A percentile compares a stretch with the other conserved stretches of the same genome.
Conservation (phyloP, 2,888 invertebrate species). For the Rhyacophila evoluta region DNA sequence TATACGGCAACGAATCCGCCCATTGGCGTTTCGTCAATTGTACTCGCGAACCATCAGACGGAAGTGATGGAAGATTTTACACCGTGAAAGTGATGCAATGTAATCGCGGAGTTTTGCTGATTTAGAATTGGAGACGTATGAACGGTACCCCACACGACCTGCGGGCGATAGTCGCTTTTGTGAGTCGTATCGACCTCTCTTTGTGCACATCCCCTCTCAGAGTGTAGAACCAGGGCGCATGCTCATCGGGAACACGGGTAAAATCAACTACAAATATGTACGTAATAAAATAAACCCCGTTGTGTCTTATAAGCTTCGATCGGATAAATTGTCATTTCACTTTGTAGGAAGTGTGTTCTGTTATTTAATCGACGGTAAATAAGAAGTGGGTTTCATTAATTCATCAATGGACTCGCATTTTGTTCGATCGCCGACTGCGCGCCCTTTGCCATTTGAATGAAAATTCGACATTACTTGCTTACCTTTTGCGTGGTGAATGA, state of each 20-base stretch:
- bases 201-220: conserved; percentile 23
- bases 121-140: not conserved
- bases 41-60: not conserved
- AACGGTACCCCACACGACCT: conserved; percentile 33
- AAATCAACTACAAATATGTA: conserved; percentile 40
- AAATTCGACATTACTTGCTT: not conserved
- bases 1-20: not conserved
- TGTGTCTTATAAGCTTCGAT: conserved; percentile 38
- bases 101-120: conserved; percentile 34
- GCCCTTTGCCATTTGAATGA: not conserved
- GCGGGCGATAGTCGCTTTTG: conserved; percentile 39
- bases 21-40: not conserved
- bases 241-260: conserved; percentile 30
- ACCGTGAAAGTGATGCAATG: conserved; percentile 17
- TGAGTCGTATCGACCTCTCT: conserved; percentile 45
- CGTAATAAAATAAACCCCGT: conserved; percentile 39
- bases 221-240: conserved; percentile 29
- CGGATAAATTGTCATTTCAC: not conserved
- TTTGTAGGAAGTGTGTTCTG: not conserved
- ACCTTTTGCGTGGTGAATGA: not conserved
- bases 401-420: not conserved
- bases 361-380: not conserved
- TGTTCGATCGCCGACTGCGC: not conserved
- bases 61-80: not conserved
- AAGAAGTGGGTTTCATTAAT: not conserved